A percentile compares a stretch with the other conserved stretches of the same genome.
Evolutionary conservation across 2,797 vertebrate species (phyloP).

Genomic region (Chiloscyllium punctatum): DNA sequence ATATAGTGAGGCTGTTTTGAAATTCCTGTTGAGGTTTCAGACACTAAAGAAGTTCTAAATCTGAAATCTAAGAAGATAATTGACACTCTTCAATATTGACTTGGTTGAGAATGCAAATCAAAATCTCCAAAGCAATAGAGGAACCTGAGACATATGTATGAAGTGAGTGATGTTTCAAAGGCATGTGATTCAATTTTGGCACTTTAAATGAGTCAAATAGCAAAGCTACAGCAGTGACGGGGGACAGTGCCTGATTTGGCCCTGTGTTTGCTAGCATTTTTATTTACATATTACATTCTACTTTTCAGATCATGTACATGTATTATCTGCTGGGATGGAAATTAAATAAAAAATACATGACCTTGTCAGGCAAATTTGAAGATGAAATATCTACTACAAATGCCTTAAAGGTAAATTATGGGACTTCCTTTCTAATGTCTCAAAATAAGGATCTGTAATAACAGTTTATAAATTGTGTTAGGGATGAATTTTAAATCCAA

Average conservation of each 20-base stretch:
- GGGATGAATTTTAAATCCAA: background rate
- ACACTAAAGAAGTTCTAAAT: background rate
- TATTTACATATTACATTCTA: constrained; percentile 1
- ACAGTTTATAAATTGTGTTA: background rate
- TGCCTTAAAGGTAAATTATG: constrained; percentile 20
- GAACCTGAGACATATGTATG: background rate
- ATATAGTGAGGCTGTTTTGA: background rate
- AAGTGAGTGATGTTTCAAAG: background rate
- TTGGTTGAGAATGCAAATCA: background rate
- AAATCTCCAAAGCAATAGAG: background rate
- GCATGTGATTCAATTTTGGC: background rate
- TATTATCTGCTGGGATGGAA: constrained; percentile 74
- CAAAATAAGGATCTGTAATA: background rate
- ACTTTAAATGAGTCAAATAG: background rate
- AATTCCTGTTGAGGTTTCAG: background rate
- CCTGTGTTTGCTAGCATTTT: background rate
- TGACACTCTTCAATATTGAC: background rate
- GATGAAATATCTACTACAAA: background rate
- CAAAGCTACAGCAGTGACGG: background rate
- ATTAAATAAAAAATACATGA: constrained; percentile 12
- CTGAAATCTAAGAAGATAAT: background rate
- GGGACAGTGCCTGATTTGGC: background rate
- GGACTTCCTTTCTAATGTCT: too few species aligned
- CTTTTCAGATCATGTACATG: constrained; percentile 70
- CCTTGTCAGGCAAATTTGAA: constrained; percentile 12